These are phyloP conservation scores for Parthenolecanium corni DNA, from an alignment of 2,888 invertebrate genomes.

Conservation along the genomic window DNA sequence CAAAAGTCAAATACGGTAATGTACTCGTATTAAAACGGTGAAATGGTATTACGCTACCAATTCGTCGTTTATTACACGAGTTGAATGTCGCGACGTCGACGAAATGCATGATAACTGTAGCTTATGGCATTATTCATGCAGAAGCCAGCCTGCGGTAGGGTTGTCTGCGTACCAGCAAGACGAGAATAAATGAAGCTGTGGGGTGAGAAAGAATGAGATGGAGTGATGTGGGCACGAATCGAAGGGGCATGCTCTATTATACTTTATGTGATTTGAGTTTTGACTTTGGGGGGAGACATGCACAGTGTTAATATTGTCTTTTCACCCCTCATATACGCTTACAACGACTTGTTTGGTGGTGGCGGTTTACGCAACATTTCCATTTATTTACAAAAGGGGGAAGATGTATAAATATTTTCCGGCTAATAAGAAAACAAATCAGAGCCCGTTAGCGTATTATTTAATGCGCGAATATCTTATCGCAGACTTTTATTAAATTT, in stretches of 20 bases:
- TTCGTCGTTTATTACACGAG: constrained; percentile 6
- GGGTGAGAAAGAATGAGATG: constrained; percentile 2
- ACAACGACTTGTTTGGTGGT: constrained; percentile 8
- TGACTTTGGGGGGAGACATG: neutral
- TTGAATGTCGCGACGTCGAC: neutral
- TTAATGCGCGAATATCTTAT: constrained; percentile 18
- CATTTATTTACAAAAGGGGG: constrained; percentile 24
- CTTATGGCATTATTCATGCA: constrained; percentile 13
- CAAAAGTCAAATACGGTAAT: constrained; percentile 19
- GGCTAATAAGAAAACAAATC: constrained; percentile 27
- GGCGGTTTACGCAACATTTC: constrained; percentile 26
- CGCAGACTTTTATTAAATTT: no score
- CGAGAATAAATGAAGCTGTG: neutral
- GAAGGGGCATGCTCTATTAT: no score
- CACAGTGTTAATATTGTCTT: constrained; percentile 21
- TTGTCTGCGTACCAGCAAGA: neutral
- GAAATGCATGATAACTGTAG: neutral
- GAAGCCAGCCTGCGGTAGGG: constrained; percentile 1
- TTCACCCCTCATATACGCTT: constrained; percentile 1
- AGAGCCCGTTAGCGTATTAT: constrained; percentile 21
- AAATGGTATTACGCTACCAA: constrained; percentile 14
- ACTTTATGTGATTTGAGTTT: no score
- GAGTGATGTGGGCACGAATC: neutral
- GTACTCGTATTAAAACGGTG: constrained; percentile 13
- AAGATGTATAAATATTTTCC: constrained; percentile 16